Evolutionary conservation across 2,888 invertebrate genomes (phyloP).

Genomic region (Hesperia comma): DNA sequence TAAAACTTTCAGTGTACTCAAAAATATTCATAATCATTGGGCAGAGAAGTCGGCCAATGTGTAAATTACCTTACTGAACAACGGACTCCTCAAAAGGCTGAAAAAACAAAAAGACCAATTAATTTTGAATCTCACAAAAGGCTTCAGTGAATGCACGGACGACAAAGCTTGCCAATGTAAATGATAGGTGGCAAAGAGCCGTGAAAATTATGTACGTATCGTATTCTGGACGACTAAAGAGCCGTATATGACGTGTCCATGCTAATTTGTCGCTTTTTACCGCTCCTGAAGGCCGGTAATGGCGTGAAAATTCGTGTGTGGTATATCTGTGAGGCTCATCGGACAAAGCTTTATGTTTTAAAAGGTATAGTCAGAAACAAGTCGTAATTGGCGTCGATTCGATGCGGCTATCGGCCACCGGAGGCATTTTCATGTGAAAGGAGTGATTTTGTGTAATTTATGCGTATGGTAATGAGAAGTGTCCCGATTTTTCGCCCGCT

Average conservation of each 20-base stretch:
- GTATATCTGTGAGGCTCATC: conserved; percentile 47
- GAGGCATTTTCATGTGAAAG: conserved; percentile 39
- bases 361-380: conserved; percentile 64
- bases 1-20: conserved; percentile 12
- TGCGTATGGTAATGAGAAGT: conserved; percentile 35
- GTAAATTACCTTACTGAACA: conserved; percentile 42
- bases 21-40: conserved; percentile 21
- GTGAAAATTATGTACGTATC: conserved; percentile 41
- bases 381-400: conserved; percentile 64
- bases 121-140: conserved; percentile 51
- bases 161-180: conserved; percentile 39
- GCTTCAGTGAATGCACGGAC: conserved; percentile 36
- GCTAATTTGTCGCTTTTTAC: conserved; percentile 37
- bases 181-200: conserved; percentile 42
- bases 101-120: conserved; percentile 52
- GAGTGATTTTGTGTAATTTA: conserved; percentile 39
- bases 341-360: conserved; percentile 46
- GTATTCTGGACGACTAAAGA: conserved; percentile 35
- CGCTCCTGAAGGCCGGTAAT: conserved; percentile 35
- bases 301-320: conserved; percentile 66
- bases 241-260: conserved; percentile 27
- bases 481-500: conserved; percentile 35
- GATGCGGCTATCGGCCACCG: conserved; percentile 57
- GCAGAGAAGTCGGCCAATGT: conserved; percentile 37
- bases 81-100: conserved; percentile 43